A percentile compares a stretch with the other conserved stretches of the same genome.
Evolutionary conservation across 1,140 invertebrate species (phyloP).

Genomic region (Colletes latitarsis): DNA sequence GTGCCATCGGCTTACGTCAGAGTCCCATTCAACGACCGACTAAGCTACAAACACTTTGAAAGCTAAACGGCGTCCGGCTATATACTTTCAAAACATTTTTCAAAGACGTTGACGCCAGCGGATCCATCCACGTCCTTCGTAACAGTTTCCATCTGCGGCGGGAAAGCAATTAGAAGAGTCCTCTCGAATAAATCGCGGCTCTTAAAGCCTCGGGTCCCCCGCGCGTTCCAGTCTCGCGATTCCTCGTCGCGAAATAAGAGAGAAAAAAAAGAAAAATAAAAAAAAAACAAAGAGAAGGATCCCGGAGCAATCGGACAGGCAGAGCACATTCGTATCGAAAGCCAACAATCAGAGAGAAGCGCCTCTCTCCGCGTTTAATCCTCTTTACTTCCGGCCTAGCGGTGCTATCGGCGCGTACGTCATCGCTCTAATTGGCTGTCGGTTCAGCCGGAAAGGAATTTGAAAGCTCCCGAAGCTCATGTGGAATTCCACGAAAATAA

Average conservation of each 20-base stretch:
- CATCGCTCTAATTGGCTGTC: slow-evolving; percentile 53
- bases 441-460: slow-evolving; percentile 48
- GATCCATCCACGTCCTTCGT: too few species aligned
- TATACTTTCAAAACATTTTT: too few species aligned
- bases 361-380: slow-evolving; percentile 30
- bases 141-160: slow-evolving; percentile 9
- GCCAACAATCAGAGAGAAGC: slow-evolving; percentile 22
- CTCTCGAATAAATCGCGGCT: too few species aligned
- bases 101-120: too few species aligned
- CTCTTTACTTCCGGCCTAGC: slow-evolving; percentile 24
- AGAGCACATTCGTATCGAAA: slow-evolving; percentile 13
- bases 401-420: slow-evolving; percentile 19
- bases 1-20: too few species aligned
- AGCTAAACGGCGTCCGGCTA: too few species aligned
- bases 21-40: too few species aligned
- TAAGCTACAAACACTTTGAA: too few species aligned
- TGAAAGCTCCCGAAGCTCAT: slow-evolving; percentile 44
- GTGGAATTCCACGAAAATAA: slow-evolving; percentile 42
- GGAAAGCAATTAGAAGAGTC: slow-evolving; percentile 32
- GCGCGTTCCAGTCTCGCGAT: too few species aligned
- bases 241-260: slow-evolving; percentile 15
- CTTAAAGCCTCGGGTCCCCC: too few species aligned
- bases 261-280: not conserved
- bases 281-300: too few species aligned
- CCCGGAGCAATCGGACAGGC: slow-evolving; percentile 5